Conservation (phyloP, 2,797 vertebrate genomes). For the Epinephelus awoara region DNA sequence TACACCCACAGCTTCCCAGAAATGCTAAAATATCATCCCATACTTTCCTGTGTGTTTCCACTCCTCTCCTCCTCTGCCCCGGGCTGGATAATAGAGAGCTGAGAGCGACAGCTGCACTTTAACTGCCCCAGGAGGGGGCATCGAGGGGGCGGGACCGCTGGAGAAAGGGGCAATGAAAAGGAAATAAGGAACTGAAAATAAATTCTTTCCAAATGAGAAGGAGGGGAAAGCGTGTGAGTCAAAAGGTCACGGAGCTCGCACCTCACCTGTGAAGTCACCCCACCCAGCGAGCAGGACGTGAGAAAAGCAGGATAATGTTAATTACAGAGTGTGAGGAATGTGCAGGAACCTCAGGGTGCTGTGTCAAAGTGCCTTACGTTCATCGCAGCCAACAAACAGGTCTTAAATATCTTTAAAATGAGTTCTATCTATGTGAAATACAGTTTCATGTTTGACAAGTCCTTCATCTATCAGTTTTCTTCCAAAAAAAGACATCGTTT, state of each 20-base stretch:
- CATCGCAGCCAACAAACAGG: not conserved
- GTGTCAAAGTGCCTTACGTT: conserved; percentile 10
- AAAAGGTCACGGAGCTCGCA: conserved; percentile 46
- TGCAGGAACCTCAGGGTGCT: not conserved
- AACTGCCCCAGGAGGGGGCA: conserved; percentile 67
- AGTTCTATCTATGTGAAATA: not conserved
- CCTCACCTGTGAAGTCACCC: conserved; percentile 54
- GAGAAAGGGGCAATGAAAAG: conserved; percentile 62
- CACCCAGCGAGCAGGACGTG: conserved; percentile 25
- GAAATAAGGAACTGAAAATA: conserved; percentile 60
- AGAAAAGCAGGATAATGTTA: conserved; percentile 26
- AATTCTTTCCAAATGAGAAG: conserved; percentile 68
- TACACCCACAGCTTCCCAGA: conserved; percentile 67
- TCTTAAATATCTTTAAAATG: not conserved
- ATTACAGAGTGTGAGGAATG: conserved; percentile 3
- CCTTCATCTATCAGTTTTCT: not conserved
- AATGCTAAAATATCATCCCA: conserved; percentile 64
- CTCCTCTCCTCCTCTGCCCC: conserved; percentile 30
- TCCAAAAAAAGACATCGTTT: not conserved
- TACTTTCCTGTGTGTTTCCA: conserved; percentile 40
- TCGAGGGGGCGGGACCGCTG: conserved; percentile 10
- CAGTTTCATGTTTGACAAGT: not conserved
- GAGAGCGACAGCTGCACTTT: conserved; percentile 80
- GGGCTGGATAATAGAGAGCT: conserved; percentile 57
- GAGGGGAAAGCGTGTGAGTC: conserved; percentile 29